A percentile compares a stretch with the other conserved stretches of the same genome.
These are phyloP conservation scores for Cladorhizidae sp. DNA, from an alignment of 37 sponge, comb jelly and placozoan genomes.

Conservation along the genomic window DNA sequence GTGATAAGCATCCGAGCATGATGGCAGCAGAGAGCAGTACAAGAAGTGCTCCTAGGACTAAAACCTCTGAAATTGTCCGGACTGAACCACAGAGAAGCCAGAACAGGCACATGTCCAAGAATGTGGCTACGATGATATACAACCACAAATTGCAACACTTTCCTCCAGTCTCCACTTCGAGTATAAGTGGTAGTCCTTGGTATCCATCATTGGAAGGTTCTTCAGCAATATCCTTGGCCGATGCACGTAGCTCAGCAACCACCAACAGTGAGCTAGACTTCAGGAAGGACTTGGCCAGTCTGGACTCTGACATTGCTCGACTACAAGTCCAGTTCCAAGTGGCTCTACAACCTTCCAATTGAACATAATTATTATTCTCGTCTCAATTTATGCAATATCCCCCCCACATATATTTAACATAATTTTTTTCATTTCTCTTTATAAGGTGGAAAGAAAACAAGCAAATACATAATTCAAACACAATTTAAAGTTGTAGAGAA, in stretches of 20 bases:
- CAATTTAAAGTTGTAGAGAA: too few relatives aligned
- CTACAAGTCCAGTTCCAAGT: constrained; percentile 61
- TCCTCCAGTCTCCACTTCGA: too few relatives aligned
- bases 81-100: too few relatives aligned
- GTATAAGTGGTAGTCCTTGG: not conserved
- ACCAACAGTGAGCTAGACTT: constrained; percentile 69
- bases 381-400: not conserved
- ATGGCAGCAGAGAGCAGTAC: too few relatives aligned
- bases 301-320: constrained; percentile 65
- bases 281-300: constrained; percentile 52
- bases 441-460: not conserved
- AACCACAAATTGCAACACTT: too few relatives aligned
- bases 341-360: constrained; percentile 10
- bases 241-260: constrained; percentile 17
- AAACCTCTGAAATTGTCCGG: too few relatives aligned
- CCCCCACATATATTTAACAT: not conserved
- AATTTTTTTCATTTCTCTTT: not conserved
- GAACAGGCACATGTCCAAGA: too few relatives aligned
- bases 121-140: too few relatives aligned
- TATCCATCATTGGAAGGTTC: not conserved
- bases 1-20: too few relatives aligned
- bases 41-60: too few relatives aligned
- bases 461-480: too few relatives aligned
- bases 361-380: not conserved
- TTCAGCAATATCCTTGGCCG: not conserved